Evolutionary conservation across 2,113 vertebrate genomes (phyloP), one percentile per base, ranked within the genome.

Genomic region (Aleadryas rufinucha): DNA sequence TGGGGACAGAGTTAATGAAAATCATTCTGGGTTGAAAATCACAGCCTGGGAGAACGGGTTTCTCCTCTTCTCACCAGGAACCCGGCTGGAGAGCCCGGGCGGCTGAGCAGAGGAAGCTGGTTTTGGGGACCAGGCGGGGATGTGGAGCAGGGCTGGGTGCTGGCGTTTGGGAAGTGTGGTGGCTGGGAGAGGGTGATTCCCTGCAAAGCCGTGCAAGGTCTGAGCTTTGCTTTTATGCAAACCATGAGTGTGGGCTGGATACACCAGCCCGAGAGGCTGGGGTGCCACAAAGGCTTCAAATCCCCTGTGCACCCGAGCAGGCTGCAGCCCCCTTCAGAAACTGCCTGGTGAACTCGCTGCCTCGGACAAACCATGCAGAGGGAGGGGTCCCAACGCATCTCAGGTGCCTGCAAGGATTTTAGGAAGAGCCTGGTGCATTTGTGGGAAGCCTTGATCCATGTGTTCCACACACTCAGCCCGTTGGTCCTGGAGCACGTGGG

Each of bases 51-150:
- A 90, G 92, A 72, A 52, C 0, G 56, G 24, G 60, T 78, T 96
- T 91, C 93, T 94, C 84, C 89, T 92, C 76, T 85, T 92, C 86
- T 82, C 77, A 28, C 64, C 42, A 45, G 89, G 87, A 95, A n/a
- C 56, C 20, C 1, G 0, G n/a, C 35, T 63, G 70, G 69, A 85
- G 59, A 78, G 74, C 45, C 37, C 8, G 2, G 27, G 54, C 1
- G 0, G 84, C 76, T 54, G 75, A 86, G 93, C 18, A 13, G 93
- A 87, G 72, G 87, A 42, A 95, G 54, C 75, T 65, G 94, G 90
- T 92, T 94, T 85, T 61, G 74, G 66, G 85, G 81, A 50, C 2
- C 6, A 13, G 59, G 71, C 3, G 0, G 72, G 64, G 56, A 69
- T 49, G 75, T 9, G 54, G 47, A 26, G 41, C 14, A 41, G 60